Evolutionary conservation across 1,140 invertebrate genomes (phyloP).

Genomic region (Yoshiicerus persimilis): DNA sequence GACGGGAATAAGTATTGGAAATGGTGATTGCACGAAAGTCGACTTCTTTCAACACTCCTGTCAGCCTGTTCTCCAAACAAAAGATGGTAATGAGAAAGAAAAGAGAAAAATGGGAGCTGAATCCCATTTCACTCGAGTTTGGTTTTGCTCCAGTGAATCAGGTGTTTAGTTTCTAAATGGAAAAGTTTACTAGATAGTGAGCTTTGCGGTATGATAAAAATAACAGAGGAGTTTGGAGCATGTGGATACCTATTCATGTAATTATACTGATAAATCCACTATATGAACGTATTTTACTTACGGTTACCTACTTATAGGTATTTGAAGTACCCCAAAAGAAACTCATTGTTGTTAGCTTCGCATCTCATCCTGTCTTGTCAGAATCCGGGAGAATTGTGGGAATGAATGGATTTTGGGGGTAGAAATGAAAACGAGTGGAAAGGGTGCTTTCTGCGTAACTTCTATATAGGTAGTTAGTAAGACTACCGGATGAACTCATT

Average conservation of each 20-base stretch:
- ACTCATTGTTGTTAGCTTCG: constrained; percentile 5
- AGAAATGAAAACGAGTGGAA: constrained; percentile 1
- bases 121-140: background rate
- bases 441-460: background rate
- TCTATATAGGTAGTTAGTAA: background rate
- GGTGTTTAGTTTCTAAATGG: constrained; percentile 12
- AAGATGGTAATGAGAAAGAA: constrained; percentile 14
- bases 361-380: constrained; percentile 15
- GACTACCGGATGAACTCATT: constrained; percentile 10
- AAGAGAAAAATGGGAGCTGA: constrained; percentile 13
- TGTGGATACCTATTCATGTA: background rate
- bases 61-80: background rate
- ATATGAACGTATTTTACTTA: background rate
- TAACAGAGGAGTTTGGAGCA: background rate
- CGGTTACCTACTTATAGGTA: background rate
- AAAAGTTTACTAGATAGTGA: background rate
- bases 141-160: constrained; percentile 16
- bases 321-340: background rate
- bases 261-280: background rate
- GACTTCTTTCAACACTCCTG: constrained; percentile 1
- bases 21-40: background rate
- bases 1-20: too few species aligned
- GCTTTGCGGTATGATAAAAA: background rate
- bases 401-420: constrained; percentile 8
- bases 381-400: constrained; percentile 1